A percentile compares a stretch with the other conserved stretches of the same genome.
Evolutionary conservation across 2,113 vertebrate genomes (phyloP).

Genomic region (Cavia aperea): DNA sequence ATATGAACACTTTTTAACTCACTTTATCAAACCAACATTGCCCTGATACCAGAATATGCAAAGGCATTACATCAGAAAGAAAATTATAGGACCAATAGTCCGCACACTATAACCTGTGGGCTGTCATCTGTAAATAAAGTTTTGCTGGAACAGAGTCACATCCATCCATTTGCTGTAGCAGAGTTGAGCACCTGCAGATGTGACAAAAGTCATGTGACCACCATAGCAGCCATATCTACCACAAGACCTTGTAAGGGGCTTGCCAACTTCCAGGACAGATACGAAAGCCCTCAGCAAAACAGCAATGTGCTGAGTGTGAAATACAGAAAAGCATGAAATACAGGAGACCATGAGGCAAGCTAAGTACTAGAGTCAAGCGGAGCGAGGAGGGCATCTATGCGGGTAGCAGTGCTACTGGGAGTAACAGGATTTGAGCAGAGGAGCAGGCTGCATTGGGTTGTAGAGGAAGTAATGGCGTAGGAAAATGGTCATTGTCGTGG

Average conservation of each 20-base stretch:
- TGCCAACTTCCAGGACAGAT: not conserved
- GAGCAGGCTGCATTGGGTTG: too few relatives aligned
- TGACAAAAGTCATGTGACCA: not conserved
- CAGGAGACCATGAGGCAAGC: not conserved
- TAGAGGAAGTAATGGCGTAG: not conserved
- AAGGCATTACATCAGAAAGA: not conserved
- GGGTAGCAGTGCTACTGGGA: not conserved
- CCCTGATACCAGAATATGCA: slow-evolving; percentile 1
- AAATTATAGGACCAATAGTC: not conserved
- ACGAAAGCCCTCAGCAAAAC: not conserved
- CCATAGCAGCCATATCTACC: not conserved
- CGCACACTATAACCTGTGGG: not conserved
- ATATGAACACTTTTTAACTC: not conserved
- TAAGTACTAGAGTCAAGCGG: not conserved
- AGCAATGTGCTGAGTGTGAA: not conserved
- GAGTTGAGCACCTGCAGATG: not conserved
- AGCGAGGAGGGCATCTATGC: not conserved
- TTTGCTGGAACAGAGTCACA: not conserved
- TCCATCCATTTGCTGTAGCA: not conserved
- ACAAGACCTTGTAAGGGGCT: not conserved
- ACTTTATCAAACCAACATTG: not conserved
- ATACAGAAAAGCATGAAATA: not conserved
- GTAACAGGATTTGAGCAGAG: not conserved
- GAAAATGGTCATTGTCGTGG: not conserved
- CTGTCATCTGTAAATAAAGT: not conserved